Base-by-base conservation (phyloP, 2,113 vertebrate species). In the Mystacornis crossleyi region DNA sequence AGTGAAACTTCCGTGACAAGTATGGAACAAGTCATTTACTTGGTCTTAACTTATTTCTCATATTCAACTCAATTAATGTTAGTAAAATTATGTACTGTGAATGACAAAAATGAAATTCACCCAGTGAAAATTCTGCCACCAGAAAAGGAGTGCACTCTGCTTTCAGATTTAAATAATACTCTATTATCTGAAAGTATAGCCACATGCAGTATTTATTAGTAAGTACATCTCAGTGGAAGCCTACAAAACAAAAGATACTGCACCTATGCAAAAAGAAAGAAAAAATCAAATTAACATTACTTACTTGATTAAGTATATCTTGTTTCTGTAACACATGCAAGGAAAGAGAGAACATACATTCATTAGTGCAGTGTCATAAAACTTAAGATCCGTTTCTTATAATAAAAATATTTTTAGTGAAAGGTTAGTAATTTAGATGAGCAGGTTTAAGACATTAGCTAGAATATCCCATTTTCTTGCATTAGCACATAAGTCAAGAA, bases 241-340 rank as follows among this genome's bases (percentile, higher is more conserved):
- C 58, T 84, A 73, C 7, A 91, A 95, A 95, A 82, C 45, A 73
- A 96, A 96, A 95, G 54, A 80, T 64, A 90, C 6, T 73, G 40
- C 18, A 74, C 17, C 55, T 81, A 47, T 9, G 77, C 31, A 94
- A 40, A 92, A 69, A 96, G 53, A 96, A 84, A 66, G 26, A 72
- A 72, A 88, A 95, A 85, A 87, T 28, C 90, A 94, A 96, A 97
- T 89, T 94, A 97, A 91, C 81, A 89, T 80, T 97, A 96, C 98
- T 98, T 99, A 99, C 99, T 99, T 99, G 99, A 91, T 98, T 99
- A 98, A 99, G 99, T 97, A 99, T 99, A 93, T 99, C 99, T 97
- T 99, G 99, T 97, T 99, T 99, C 99, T 99, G 96, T 43, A 95
- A 69, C 53, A 97, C 98, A 98, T 98, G 97, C 93, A 98, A 97